These are phyloP conservation scores for Hippolais icterina DNA, from an alignment of 2,113 vertebrate species.

Conservation along the genomic window DNA sequence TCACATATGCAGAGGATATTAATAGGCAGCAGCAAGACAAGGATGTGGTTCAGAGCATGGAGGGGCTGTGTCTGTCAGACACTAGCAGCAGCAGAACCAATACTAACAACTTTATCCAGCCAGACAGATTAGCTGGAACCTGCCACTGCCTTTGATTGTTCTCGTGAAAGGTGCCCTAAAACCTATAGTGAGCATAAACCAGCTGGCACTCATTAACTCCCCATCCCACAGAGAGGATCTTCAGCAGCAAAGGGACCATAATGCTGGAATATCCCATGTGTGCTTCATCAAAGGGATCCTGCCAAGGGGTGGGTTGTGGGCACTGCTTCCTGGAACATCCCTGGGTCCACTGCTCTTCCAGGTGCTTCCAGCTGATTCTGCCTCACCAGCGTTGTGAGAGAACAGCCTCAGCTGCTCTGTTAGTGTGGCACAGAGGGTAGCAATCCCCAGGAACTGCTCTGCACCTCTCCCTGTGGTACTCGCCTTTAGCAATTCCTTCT, in stretches of 20 bases:
- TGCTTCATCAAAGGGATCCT: background rate
- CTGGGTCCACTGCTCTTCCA: background rate
- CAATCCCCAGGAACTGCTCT: background rate
- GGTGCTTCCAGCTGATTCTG: background rate
- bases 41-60: background rate
- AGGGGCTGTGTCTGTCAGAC: background rate
- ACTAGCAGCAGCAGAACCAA: background rate
- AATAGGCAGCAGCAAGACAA: background rate
- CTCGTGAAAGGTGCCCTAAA: background rate
- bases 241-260: background rate
- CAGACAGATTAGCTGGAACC: background rate
- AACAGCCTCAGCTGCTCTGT: rapidly evolving
- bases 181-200: background rate
- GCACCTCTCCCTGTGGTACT: background rate
- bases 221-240: background rate
- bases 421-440: background rate
- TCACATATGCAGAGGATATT: background rate
- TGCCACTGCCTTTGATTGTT: background rate
- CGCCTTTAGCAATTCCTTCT: background rate
- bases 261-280: background rate
- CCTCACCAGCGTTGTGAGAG: background rate
- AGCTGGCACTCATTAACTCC: background rate
- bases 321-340: background rate
- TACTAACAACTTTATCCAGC: background rate
- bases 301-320: rapidly evolving